These are phyloP conservation scores for Clarias macrocephalus DNA, from an alignment of 2,113 vertebrate species.

Conservation along the genomic window DNA sequence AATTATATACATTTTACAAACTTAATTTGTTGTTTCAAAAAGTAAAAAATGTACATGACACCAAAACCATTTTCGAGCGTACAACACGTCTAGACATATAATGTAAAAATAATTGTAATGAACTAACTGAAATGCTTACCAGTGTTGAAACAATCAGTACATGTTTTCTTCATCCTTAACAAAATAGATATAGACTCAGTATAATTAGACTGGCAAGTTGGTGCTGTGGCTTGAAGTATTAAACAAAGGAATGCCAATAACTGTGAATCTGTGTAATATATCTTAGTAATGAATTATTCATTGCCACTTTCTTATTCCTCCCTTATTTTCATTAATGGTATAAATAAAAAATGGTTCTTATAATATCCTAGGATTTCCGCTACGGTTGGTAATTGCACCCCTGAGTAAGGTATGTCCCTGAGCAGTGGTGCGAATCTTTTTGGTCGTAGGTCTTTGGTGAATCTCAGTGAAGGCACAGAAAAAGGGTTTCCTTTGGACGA, in stretches of 20 bases:
- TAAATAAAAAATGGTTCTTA: conserved; percentile 36
- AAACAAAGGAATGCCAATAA: conserved; percentile 33
- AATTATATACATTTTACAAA: no score
- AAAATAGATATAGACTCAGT: not conserved
- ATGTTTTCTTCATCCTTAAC: not conserved
- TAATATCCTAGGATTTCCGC: conserved; percentile 12
- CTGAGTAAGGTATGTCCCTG: conserved; percentile 13
- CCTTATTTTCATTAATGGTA: conserved; percentile 31
- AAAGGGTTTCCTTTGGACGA: not conserved
- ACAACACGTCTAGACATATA: not conserved
- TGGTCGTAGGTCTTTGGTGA: not conserved
- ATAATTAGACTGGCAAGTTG: conserved; percentile 24
- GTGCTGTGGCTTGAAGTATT: conserved; percentile 19
- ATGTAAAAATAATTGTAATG: not conserved
- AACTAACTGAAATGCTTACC: not conserved
- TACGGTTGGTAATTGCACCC: conserved; percentile 10
- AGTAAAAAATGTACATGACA: no score
- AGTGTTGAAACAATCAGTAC: not conserved
- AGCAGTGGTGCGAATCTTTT: conserved; percentile 13
- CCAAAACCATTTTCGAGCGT: no score
- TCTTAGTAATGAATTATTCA: conserved; percentile 27
- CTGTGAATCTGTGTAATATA: conserved; percentile 16
- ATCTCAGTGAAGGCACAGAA: not conserved
- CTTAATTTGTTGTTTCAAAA: no score
- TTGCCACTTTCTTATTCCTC: conserved; percentile 1